phyloP scores from a whole-genome alignment of 2,113 vertebrate species.

The Elaphurus davidianus region DNA sequence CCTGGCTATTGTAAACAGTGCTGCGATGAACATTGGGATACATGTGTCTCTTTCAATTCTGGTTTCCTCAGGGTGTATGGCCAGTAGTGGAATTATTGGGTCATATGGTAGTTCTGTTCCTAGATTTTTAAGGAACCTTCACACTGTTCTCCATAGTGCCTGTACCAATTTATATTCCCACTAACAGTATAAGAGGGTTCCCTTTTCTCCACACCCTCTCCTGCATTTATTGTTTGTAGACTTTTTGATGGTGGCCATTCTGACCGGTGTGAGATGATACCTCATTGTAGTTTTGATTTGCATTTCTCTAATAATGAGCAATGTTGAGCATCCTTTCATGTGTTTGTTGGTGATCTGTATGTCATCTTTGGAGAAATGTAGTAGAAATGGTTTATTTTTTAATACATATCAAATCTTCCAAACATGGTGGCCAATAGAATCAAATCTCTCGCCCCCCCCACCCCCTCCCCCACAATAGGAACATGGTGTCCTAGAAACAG shows the following conservation, averaged over 20 bases:
- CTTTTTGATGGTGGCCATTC: not conserved
- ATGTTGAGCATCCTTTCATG: not conserved
- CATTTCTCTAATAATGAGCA: not conserved
- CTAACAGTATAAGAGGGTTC: not conserved
- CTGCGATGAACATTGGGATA: not conserved
- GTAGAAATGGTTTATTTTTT: conserved; percentile 74
- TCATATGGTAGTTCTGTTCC: not conserved
- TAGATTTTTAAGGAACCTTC: not conserved
- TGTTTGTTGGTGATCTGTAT: not conserved
- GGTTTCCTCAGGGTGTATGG: not conserved
- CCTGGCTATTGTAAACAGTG: not conserved
- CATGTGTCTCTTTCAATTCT: not conserved
- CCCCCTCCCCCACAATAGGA: conserved; percentile 57
- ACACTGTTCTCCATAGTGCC: not conserved
- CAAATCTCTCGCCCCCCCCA: conserved; percentile 67
- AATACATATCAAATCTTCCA: conserved; percentile 67
- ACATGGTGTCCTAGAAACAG: conserved; percentile 83
- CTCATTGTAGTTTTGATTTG: not conserved
- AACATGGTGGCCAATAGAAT: conserved; percentile 72
- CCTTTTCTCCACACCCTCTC: not conserved
- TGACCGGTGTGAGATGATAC: not conserved
- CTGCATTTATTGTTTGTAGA: not conserved
- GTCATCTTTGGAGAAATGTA: not conserved
- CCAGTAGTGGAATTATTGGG: not conserved
- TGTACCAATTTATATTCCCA: not conserved